Base-by-base conservation (phyloP, 2,888 invertebrate species). In the Geotrupes spiniger region DNA sequence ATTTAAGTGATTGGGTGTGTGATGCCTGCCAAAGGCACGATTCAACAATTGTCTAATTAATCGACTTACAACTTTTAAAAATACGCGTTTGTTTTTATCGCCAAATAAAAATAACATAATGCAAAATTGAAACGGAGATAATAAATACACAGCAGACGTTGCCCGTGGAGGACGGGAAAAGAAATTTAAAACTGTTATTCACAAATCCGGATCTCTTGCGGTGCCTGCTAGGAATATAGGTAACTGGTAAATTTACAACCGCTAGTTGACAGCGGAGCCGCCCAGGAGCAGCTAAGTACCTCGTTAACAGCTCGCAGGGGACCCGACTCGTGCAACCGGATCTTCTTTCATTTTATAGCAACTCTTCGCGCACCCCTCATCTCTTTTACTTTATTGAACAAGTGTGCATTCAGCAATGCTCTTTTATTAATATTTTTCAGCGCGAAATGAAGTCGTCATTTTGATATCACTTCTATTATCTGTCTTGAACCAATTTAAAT, bases 291-390 rank as follows among this genome's bases (percentile, higher is more conserved):
- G 53, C 49, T 53, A 53, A 53, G 53, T 53, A 53, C 50, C 42
- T 53, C 53, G 50, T 53, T 53, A 53, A 53, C 50, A 53, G 53
- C 46, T 53, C 53, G 42, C 46, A 10, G 42, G 52, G 45, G 46
- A 42, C 45, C 36, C 42, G 39, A 42, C 28, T 33, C 41, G 47
- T 33, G 42, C 46, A 42, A 33, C 27, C 46, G 49, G 29, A 29
- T 44, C 47, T 31, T 28, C 48, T 49, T 44, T 41, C 48, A 28
- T 48, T 42, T 48, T 41, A 45, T 29, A 42, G 37, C 44, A 29
- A 36, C 31, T 21, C 38, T 36, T 28, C n/a, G 37, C 37, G 16
- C 38, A 37, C 47, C 29, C 21, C 21, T 21, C 44, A 31, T 40
- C 29, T 41, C 46, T 31, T 28, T 38, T 36, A 11, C 10, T 31